Conservation (phyloP, 2,888 invertebrate species). For the Drosophila tripunctata region DNA sequence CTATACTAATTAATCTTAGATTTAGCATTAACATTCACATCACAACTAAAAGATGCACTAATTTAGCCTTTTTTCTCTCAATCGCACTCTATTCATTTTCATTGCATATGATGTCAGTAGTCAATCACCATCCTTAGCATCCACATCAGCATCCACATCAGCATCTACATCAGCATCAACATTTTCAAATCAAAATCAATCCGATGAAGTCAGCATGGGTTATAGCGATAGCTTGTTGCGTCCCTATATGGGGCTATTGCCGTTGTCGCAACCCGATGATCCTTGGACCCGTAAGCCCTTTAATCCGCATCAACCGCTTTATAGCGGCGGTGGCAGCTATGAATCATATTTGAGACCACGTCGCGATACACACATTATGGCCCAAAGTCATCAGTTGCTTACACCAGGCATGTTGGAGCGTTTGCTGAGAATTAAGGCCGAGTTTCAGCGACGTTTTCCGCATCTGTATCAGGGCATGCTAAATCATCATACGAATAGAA, state of each 20-base stretch:
- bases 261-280: constrained; percentile 69
- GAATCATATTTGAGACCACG: constrained; percentile 68
- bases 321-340: constrained; percentile 73
- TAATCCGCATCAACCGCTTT: constrained; percentile 68
- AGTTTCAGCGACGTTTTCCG: constrained; percentile 75
- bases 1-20: neutral
- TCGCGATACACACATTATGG: constrained; percentile 63
- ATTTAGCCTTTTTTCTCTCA: constrained; percentile 6
- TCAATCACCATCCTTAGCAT: constrained; percentile 54
- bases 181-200: constrained; percentile 4
- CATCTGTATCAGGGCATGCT: constrained; percentile 73
- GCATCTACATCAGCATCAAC: constrained; percentile 17
- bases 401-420: constrained; percentile 76
- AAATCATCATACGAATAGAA: constrained; percentile 56
- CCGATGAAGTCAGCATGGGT: constrained; percentile 44
- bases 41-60: constrained; percentile 15
- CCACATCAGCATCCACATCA: constrained; percentile 30
- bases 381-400: constrained; percentile 38
- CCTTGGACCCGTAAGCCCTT: constrained; percentile 77
- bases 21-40: constrained; percentile 12
- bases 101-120: constrained; percentile 58
- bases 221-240: constrained; percentile 55
- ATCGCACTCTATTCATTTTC: constrained; percentile 52
- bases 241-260: constrained; percentile 80
- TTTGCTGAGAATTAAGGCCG: constrained; percentile 68